These are phyloP conservation scores for Rhamphomyia laevipes DNA, from an alignment of 2,888 invertebrate species.

Conservation along the genomic window DNA sequence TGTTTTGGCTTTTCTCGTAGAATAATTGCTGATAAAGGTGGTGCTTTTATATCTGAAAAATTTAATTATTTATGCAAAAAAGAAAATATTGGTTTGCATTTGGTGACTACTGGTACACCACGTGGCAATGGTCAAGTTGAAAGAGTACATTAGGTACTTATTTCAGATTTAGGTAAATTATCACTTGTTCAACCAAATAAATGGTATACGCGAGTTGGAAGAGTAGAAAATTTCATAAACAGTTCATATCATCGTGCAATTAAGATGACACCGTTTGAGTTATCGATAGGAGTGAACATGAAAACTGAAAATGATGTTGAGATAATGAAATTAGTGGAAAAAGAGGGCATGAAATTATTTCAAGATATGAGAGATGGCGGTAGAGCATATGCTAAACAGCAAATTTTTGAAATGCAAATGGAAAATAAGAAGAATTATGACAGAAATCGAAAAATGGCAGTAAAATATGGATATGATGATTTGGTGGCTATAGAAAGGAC, in stretches of 20 bases:
- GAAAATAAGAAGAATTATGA: conserved; percentile 6
- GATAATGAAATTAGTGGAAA: conserved; percentile 3
- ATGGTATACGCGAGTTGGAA: not conserved
- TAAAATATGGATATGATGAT: conserved; percentile 7
- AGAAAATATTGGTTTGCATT: conserved; percentile 21
- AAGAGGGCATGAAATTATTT: not conserved
- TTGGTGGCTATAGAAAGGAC: conserved; percentile 15
- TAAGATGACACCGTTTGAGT: conserved; percentile 2
- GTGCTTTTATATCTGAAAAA: conserved; percentile 26
- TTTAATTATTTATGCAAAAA: conserved; percentile 25
- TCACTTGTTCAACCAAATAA: not conserved
- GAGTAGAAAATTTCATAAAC: conserved; percentile 1
- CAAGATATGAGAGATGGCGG: conserved; percentile 1
- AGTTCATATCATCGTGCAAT: conserved; percentile 4
- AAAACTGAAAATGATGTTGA: conserved; percentile 3
- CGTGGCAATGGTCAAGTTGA: conserved; percentile 29
- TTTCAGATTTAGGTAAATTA: conserved; percentile 8
- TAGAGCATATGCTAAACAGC: conserved; percentile 10
- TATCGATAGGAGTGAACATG: conserved; percentile 7
- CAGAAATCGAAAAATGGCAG: not conserved
- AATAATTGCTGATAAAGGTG: conserved; percentile 24
- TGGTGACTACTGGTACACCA: conserved; percentile 20
- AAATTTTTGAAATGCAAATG: conserved; percentile 11
- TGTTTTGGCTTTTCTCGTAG: conserved; percentile 25
- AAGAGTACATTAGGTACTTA: conserved; percentile 22